Conservation (phyloP, 2,888 invertebrate species). For the Lypha dubia region DNA sequence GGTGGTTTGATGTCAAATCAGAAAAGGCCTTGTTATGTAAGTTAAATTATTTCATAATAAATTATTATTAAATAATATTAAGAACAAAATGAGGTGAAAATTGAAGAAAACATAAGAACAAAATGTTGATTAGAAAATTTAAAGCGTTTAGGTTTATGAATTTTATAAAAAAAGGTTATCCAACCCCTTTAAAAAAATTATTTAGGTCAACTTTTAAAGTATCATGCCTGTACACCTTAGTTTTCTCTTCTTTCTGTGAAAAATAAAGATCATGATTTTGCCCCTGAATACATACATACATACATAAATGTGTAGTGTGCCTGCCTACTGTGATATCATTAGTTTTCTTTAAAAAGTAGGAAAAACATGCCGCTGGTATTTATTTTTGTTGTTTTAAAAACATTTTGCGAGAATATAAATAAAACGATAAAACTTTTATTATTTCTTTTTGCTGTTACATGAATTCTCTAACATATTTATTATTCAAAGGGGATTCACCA, state of each 20-base stretch:
- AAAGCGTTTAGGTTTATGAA: no score
- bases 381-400: not conserved
- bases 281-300: no score
- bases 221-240: no score
- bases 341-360: not conserved
- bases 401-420: conserved; percentile 1
- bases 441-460: conserved; percentile 2
- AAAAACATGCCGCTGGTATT: not conserved
- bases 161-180: no score
- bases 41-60: conserved; percentile 2
- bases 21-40: conserved; percentile 27
- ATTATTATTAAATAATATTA: not conserved
- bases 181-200: no score
- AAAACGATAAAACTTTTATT: conserved; percentile 13
- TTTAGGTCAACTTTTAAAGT: no score
- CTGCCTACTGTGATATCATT: not conserved
- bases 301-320: no score
- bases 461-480: conserved; percentile 9
- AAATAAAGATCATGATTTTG: no score
- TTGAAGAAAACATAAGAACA: not conserved
- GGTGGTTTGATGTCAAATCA: not conserved
- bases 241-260: not conserved
- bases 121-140: not conserved
- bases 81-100: not conserved
- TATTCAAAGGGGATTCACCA: not conserved